Conservation (phyloP, 1,140 invertebrate species). For the Amphibalanus amphitrite region DNA sequence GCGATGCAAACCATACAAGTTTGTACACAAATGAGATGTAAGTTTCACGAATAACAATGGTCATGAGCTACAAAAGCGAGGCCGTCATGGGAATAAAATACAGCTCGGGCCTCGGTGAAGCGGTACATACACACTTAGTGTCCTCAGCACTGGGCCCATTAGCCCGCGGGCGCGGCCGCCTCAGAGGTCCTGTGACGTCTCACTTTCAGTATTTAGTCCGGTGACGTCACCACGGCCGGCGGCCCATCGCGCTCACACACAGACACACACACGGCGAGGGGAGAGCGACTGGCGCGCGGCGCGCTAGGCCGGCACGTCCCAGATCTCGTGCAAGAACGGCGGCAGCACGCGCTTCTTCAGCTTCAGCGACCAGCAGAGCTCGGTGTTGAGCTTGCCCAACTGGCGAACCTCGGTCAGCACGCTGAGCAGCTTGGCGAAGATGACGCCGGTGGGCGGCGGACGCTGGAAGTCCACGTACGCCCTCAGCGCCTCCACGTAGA, state of each 20-base stretch:
- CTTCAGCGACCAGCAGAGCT: constrained; percentile 88
- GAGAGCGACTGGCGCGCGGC: too few relatives aligned
- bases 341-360: constrained; percentile 88
- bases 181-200: too few relatives aligned
- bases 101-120: background rate
- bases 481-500: constrained; percentile 74
- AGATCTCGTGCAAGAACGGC: constrained; percentile 85
- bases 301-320: constrained; percentile 50
- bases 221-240: too few relatives aligned
- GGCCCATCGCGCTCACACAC: too few relatives aligned
- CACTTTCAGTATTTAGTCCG: too few relatives aligned
- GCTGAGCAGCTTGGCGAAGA: constrained; percentile 78
- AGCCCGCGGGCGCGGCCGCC: too few relatives aligned
- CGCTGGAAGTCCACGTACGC: constrained; percentile 69
- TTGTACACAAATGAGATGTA: constrained; percentile 2
- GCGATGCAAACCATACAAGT: background rate
- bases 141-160: too few relatives aligned
- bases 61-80: background rate
- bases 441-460: constrained; percentile 43
- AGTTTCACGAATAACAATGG: background rate
- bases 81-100: background rate
- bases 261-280: too few relatives aligned
- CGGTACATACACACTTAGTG: background rate
- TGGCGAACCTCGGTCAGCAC: constrained; percentile 85
- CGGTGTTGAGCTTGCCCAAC: constrained; percentile 87